These are phyloP conservation scores for Tetramorium bicarinatum DNA, from an alignment of 2,888 invertebrate species.

Conservation along the genomic window DNA sequence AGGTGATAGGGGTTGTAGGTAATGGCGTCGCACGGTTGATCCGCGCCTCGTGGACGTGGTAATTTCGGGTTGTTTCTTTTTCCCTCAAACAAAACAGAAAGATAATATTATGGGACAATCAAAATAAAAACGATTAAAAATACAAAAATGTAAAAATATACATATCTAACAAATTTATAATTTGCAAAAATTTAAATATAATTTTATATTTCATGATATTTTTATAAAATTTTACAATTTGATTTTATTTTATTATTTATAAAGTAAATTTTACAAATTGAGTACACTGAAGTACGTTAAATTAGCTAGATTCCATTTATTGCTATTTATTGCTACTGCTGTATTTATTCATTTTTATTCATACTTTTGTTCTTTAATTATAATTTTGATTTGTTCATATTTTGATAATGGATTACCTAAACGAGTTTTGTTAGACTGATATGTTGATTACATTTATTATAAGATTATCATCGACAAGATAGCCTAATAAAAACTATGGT, in stretches of 20 bases:
- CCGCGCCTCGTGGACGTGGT: constrained; percentile 19
- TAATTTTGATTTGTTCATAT: not conserved
- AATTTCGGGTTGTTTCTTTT: constrained; percentile 39
- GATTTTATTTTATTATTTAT: not conserved
- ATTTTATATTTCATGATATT: not conserved
- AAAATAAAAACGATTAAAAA: not conserved
- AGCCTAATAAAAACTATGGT: not conserved
- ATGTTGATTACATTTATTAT: not conserved
- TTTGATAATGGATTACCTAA: not conserved
- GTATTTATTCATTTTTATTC: not conserved
- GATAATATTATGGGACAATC: not conserved
- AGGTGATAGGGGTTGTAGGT: constrained; percentile 44
- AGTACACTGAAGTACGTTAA: not conserved
- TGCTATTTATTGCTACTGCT: not conserved
- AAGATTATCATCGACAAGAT: not conserved
- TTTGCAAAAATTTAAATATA: not conserved
- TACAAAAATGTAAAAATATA: not conserved
- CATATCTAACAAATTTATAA: not conserved
- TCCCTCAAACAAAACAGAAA: not conserved
- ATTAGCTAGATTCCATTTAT: not conserved
- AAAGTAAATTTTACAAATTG: not conserved
- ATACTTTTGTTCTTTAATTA: not conserved
- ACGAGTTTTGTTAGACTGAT: not conserved
- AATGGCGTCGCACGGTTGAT: constrained; percentile 30
- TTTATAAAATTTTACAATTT: not conserved